Percentiles rank a stretch among this genome's conserved stretches.
These are phyloP conservation scores for Laticauda colubrina DNA, from an alignment of 2,113 vertebrate genomes.

Conservation along the genomic window DNA sequence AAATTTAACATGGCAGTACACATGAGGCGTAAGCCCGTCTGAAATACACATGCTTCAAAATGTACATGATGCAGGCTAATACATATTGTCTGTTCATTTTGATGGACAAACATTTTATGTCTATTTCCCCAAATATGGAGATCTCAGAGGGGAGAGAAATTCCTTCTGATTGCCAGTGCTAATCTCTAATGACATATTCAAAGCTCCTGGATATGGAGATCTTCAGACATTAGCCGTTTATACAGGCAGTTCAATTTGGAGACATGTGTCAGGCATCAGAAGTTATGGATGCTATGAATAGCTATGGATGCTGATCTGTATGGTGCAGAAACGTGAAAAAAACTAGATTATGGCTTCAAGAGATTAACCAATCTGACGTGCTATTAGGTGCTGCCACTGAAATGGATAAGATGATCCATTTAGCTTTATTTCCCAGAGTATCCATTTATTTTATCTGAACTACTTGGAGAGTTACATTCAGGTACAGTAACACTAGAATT, in stretches of 20 bases:
- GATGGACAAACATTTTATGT: background rate
- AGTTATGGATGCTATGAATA: background rate
- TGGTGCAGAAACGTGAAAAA: background rate
- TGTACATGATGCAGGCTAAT: background rate
- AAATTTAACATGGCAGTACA: background rate
- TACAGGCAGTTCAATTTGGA: background rate
- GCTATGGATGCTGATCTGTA: background rate
- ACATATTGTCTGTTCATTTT: background rate
- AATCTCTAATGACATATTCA: background rate
- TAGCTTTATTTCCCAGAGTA: background rate
- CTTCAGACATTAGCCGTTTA: background rate
- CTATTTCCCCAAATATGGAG: background rate
- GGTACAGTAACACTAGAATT: background rate
- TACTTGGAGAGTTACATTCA: background rate
- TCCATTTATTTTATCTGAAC: background rate
- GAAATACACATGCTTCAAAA: background rate
- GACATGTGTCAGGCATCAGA: background rate
- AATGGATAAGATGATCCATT: background rate
- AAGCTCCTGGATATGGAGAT: background rate
- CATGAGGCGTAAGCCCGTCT: background rate
- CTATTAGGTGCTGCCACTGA: background rate
- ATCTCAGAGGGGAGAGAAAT: background rate
- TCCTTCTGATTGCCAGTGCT: background rate
- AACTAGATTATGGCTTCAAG: background rate
- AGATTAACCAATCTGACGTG: background rate